Evolutionary conservation across 2,113 vertebrate genomes (phyloP), one percentile per base, ranked within the genome.

Genomic region (Octodon degus): DNA sequence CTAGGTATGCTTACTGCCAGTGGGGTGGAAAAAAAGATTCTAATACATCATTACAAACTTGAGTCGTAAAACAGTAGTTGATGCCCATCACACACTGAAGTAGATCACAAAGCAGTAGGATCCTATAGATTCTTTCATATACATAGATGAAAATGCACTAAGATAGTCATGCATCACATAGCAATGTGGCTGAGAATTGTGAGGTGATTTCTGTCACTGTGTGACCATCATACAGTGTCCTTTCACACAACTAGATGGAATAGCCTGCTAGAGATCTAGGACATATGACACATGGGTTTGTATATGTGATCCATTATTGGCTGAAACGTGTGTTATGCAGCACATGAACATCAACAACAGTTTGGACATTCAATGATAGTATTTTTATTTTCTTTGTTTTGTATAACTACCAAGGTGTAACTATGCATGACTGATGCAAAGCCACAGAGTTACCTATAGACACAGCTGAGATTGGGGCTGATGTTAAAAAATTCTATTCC

Each of bases 51-150:
- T 22, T 74, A 20, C 92, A 92, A 90, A 65, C 68, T 55, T 65
- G 20, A 85, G 58, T 77, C 37, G 19, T 67, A 67, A 79, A 92
- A 93, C 40, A 70, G 14, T 87, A 92, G 16, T 87, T 93, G 50
- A 88, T 60, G 12, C 53, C 30, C 5, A 43, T 14, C 34, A 93
- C 86, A 53, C n/a, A 40, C n/a, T 60, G 79, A 40, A 22, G 5
- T 40, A 74, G 34, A 34, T 93, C 87, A 53, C 1, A 87, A 94
- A 65, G 40, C 25, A 91, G 19, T 47, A 72, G 84, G 7, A 77
- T 16, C n/a, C 5, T 63, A 88, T 17, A 70, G 37, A 62, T 67
- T 81, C 55, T 85, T 86, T 82, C 81, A 76, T 47, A 40, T n/a
- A 86, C 10, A 25, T n/a, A 43, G 53, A 60, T 65, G 70, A 47